Evolutionary conservation across 1,140 invertebrate genomes (phyloP).

Genomic region (Myzus persicae): DNA sequence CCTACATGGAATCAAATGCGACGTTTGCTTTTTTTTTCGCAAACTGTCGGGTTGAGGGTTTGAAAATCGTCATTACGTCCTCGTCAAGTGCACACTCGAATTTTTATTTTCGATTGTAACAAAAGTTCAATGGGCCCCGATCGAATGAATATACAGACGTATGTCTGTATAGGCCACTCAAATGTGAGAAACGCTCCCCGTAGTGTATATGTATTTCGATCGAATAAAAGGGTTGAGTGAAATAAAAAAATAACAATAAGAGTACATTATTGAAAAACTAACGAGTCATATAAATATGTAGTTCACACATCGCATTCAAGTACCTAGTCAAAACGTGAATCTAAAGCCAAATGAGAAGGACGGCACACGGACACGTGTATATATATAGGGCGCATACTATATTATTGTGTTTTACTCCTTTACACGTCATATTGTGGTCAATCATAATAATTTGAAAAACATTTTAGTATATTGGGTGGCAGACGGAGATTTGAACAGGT

Average conservation of each 20-base stretch:
- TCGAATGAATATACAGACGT: neutral
- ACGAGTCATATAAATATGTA: slow-evolving; percentile 18
- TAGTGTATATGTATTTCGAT: neutral
- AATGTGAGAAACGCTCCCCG: neutral
- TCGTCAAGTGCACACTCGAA: slow-evolving; percentile 1
- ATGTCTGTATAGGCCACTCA: neutral
- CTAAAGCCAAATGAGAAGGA: neutral
- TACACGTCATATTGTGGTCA: neutral
- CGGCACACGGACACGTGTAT: neutral
- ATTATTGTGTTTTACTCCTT: neutral
- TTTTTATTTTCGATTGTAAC: neutral
- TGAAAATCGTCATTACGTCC: neutral
- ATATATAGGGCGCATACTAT: neutral
- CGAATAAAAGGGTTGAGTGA: neutral
- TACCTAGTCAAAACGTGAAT: neutral
- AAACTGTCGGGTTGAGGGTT: neutral
- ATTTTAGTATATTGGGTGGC: neutral
- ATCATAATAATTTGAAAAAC: neutral
- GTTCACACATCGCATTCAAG: neutral
- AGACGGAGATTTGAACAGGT: neutral
- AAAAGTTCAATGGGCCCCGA: neutral
- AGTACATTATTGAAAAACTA: neutral
- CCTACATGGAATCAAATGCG: neutral
- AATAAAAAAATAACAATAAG: slow-evolving; percentile 1
- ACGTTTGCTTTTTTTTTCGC: neutral